Evolutionary conservation across 2,797 vertebrate species (phyloP), one percentile per base, ranked within the genome.

Genomic region (Muscicapa comitata): DNA sequence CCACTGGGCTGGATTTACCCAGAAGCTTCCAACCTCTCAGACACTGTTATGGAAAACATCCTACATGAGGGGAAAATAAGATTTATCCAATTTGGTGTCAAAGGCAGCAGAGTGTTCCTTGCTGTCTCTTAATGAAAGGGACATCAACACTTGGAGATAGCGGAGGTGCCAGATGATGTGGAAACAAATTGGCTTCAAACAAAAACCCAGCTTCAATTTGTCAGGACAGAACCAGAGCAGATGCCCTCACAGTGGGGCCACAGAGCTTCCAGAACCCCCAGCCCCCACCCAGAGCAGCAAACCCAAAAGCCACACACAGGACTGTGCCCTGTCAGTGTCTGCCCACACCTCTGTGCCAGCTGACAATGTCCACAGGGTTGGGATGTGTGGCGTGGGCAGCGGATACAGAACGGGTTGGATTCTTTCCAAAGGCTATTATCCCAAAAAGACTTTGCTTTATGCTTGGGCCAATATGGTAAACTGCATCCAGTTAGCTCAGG

Each of bases 401-500:
- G 10, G 57, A 48, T 17, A 9, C 31, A 25, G 79, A 62, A 61
- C 4, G n/a, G 43, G 4, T 4, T 86, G 94, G 88, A 72, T 80
- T 59, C 28, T 62, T 94, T 93, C 93, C 82, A 93, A 18, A 68
- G 50, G 70, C 82, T 81, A 54, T 90, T 94, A 88, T 45, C 38
- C 9, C 53, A 59, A 77, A 86, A 81, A 88, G 84, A 19, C 57
- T 84, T 86, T 57, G 89, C 93, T 90, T 92, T 80, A 72, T 89
- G 6, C 77, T 86, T 59, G 31, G 66, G 68, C 90, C 86, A 90
- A 75, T 75, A 66, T 88, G 93, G 91, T 94, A 96, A 96, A 88
- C 76, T 81, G 50, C 50, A 26, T 90, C 94, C 86, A 76, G 81
- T 96, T 96, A 96, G 87, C 93, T 94, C 75, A 90, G 78, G 61